phyloP scores from a whole-genome alignment of 2,797 vertebrate genomes.

The Anguilla anguilla region DNA sequence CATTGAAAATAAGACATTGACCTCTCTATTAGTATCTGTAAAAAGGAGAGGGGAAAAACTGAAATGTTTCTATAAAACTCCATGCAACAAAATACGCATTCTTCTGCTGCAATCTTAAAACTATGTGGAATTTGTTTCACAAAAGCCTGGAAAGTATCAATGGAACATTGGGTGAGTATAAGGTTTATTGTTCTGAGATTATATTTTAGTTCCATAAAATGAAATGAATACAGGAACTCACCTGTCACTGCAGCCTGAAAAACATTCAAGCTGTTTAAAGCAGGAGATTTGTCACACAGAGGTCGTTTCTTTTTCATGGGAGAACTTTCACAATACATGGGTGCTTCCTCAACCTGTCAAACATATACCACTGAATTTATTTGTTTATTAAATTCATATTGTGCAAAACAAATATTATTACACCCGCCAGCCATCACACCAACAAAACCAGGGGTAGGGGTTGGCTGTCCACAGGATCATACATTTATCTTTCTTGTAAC shows the following conservation, averaged over 20 bases:
- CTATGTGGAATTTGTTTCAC: not conserved
- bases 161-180: not conserved
- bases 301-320: slow-evolving; percentile 59
- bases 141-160: not conserved
- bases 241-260: slow-evolving; percentile 61
- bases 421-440: not conserved
- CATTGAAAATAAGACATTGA: slow-evolving; percentile 55
- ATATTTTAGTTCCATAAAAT: not conserved
- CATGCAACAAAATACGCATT: slow-evolving; percentile 20
- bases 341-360: slow-evolving; percentile 55
- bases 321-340: slow-evolving; percentile 47
- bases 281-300: slow-evolving; percentile 23
- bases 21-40: slow-evolving; percentile 35
- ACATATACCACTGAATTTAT: slow-evolving; percentile 2
- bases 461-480: not conserved
- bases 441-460: not conserved
- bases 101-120: not conserved
- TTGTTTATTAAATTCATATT: not conserved
- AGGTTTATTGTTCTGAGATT: not conserved
- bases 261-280: slow-evolving; percentile 39
- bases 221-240: slow-evolving; percentile 35
- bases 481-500: not conserved
- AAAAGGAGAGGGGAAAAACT: not conserved
- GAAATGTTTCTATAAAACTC: slow-evolving; percentile 54
- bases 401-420: not conserved